phyloP scores from a whole-genome alignment of 2,797 vertebrate species.

The Paramormyrops hopkinsi region DNA sequence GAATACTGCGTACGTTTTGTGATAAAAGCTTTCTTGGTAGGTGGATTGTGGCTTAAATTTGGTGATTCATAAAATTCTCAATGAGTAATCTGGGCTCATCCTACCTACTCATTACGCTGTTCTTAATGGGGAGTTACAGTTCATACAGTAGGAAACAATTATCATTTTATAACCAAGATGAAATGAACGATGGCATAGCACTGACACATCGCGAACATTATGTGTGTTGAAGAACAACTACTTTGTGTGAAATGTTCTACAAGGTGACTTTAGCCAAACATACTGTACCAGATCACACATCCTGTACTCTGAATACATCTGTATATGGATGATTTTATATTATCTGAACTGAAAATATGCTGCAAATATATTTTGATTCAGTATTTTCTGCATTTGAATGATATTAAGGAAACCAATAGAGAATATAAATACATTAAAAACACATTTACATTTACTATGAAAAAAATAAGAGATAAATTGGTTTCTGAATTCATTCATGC shows the following conservation, averaged over 20 bases:
- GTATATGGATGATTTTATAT: not conserved
- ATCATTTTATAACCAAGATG: not conserved
- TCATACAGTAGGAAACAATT: not conserved
- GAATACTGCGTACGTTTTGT: not conserved
- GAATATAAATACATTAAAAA: not conserved
- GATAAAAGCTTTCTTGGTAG: not conserved
- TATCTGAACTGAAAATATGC: not conserved
- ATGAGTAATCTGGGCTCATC: not conserved
- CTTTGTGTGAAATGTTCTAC: not conserved
- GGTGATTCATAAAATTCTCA: not conserved
- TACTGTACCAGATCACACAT: not conserved
- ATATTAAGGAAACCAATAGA: not conserved
- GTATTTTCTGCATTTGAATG: not conserved
- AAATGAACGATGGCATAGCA: not conserved
- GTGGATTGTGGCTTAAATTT: not conserved
- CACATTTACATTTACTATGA: not conserved
- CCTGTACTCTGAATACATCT: not conserved
- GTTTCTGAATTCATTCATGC: not conserved
- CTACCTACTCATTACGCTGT: not conserved
- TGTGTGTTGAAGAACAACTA: not conserved
- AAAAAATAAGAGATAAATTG: not conserved
- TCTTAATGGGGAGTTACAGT: not conserved
- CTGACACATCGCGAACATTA: not conserved
- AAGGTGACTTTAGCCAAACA: not conserved
- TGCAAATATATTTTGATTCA: not conserved